Percentiles rank a stretch among this genome's conserved stretches.
Evolutionary conservation across 2,113 vertebrate genomes (phyloP).

Genomic region (Actinemys pallida): DNA sequence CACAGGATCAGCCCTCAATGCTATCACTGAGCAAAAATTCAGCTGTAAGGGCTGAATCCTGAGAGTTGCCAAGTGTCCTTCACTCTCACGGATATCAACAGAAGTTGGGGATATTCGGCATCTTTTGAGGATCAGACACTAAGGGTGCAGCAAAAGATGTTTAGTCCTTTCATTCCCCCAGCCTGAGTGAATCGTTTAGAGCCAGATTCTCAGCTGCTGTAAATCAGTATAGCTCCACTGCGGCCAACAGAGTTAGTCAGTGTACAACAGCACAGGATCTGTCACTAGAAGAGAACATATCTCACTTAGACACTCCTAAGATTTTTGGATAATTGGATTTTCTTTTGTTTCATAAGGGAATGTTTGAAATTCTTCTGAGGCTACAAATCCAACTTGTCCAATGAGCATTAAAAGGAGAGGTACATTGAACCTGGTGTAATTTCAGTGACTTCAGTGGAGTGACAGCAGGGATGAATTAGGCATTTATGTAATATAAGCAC

Average conservation of each 20-base stretch:
- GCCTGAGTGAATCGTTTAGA: not conserved
- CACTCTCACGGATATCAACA: not conserved
- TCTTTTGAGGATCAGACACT: not conserved
- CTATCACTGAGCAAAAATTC: not conserved
- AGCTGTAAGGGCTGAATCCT: not conserved
- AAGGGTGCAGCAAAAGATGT: not conserved
- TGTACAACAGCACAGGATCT: not conserved
- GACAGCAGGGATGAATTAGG: not conserved
- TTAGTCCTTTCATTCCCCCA: not conserved
- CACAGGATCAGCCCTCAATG: not conserved
- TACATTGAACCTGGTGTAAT: not conserved
- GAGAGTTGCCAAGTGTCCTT: not conserved
- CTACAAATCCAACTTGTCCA: not conserved
- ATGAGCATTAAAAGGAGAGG: not conserved
- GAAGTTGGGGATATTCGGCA: not conserved
- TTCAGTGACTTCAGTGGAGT: not conserved
- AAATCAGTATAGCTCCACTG: not conserved
- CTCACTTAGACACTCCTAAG: not conserved
- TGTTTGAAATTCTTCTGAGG: not conserved
- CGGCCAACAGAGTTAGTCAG: not conserved
- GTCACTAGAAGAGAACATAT: not conserved
- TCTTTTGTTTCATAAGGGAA: not conserved
- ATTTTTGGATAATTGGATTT: not conserved
- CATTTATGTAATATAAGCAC: constrained; percentile 4
- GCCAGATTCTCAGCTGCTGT: not conserved